Percentiles rank a stretch among this genome's conserved stretches.
Evolutionary conservation across 2,113 vertebrate genomes (phyloP).

Genomic region (Ciconia stormi): DNA sequence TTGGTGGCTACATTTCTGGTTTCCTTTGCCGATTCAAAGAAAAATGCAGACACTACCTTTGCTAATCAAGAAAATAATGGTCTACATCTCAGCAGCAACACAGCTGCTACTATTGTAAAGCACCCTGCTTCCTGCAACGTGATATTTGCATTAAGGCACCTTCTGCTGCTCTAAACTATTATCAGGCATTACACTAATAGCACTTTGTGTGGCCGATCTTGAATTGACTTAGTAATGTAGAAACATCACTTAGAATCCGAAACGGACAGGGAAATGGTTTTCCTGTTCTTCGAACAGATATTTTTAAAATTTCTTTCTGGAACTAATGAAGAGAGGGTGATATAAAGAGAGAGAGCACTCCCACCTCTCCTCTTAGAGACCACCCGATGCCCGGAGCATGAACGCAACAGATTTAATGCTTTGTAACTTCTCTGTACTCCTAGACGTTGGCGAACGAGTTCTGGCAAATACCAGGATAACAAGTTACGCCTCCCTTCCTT

Average conservation of each 20-base stretch:
- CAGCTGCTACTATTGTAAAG: background rate
- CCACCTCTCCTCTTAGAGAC: background rate
- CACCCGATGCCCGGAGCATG: background rate
- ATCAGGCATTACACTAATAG: conserved; percentile 27
- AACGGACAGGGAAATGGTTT: background rate
- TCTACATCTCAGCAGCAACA: background rate
- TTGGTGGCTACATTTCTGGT: background rate
- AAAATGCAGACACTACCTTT: background rate
- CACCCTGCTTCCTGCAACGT: conserved; percentile 24
- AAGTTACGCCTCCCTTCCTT: background rate
- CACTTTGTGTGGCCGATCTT: background rate
- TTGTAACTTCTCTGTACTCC: background rate
- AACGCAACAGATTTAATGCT: background rate
- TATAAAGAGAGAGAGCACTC: background rate
- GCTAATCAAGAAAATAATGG: background rate
- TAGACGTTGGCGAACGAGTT: rapidly evolving
- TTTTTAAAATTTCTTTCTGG: background rate
- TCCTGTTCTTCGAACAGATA: background rate
- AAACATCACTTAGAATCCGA: background rate
- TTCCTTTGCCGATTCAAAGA: background rate
- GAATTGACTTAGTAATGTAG: conserved; percentile 33
- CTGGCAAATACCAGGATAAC: background rate
- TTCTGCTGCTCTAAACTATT: background rate
- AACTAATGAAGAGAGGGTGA: background rate
- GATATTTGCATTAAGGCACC: conserved; percentile 28